Evolutionary conservation across 2,888 invertebrate species (phyloP), one percentile per base, ranked within the genome.

Genomic region (Megamerina dolium): DNA sequence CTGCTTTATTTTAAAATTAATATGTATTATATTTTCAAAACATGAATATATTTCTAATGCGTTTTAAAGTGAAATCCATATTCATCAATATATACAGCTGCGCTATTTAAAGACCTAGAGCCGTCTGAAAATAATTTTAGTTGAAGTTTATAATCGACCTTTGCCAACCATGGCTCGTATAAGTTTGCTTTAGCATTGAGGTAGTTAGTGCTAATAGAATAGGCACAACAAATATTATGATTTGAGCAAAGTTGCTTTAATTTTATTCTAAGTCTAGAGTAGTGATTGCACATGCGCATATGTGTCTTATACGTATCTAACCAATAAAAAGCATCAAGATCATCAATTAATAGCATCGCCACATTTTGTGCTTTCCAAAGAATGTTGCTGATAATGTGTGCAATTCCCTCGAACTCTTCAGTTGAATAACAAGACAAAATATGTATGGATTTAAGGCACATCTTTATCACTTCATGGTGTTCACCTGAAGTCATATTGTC

Each of bases 301-400:
- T 50, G 39, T 16, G 49, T 54, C 6, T 49, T 42, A 5, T 54
- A 45, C 2, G 49, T 52, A 34, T 63, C 61, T 9, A 56, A 37
- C 61, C 77, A 78, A 56, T 76, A 78, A 58, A 72, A 74, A 1
- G 74, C 68, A n/a, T 71, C 66, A 23, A 77, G 63, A 48, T 74
- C 73, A 46, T 78, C 77, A 8, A 78, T 53, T 5, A 73, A 68
- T 20, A 78, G 45, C 2, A 78, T 51, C 14, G 72, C 66, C 6
- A 75, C 64, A 45, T 65, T 66, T 3, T 60, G 50, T 48, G 76
- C 64, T 3, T 62, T 57, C 27, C 71, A 51, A 6, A 77, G 51
- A 9, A 73, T 55, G 26, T 67, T 60, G 35, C 73, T 69, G 9
- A 76, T 26, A 37, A 27, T 41, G 20, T 46, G 55, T 41, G 55